Conservation (phyloP, 1,140 invertebrate species). For the Trichonephila inaurata region DNA sequence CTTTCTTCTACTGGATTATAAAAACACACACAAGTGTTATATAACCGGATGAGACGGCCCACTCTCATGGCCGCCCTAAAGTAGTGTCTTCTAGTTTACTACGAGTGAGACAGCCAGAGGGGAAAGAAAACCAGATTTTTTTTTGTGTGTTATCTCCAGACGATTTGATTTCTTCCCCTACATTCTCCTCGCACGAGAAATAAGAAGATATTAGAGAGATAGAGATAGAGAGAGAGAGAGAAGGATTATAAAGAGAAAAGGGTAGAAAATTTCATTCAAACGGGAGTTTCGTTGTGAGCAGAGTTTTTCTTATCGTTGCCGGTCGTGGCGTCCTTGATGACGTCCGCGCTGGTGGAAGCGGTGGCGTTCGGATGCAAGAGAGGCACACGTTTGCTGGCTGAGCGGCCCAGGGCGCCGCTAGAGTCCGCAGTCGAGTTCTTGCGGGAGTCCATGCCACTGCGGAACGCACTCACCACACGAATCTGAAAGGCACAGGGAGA, state of each 20-base stretch:
- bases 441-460: conserved; percentile 97
- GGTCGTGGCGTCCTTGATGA: conserved; percentile 72
- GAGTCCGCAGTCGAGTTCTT: conserved; percentile 85
- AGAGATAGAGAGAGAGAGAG: conserved; percentile 53
- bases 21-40: conserved; percentile 72
- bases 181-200: conserved; percentile 44
- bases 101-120: conserved; percentile 64
- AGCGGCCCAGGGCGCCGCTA: conserved; percentile 59
- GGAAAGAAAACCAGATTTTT: conserved; percentile 28
- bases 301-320: conserved; percentile 71
- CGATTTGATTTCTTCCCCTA: conserved; percentile 3
- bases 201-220: conserved; percentile 67
- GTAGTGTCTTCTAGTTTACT: conserved; percentile 66
- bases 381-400: conserved; percentile 47
- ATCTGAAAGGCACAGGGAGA: conserved; percentile 87
- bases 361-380: conserved; percentile 48
- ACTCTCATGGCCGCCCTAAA: conserved; percentile 28
- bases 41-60: conserved; percentile 35
- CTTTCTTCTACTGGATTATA: conserved; percentile 73
- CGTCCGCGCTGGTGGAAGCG: conserved; percentile 67
- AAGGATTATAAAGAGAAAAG: conserved; percentile 9
- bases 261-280: conserved; percentile 39
- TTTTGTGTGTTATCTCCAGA: conserved; percentile 10
- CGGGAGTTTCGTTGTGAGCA: conserved; percentile 76
- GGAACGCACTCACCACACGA: conserved; percentile 99